A percentile compares a stretch with the other conserved stretches of the same genome.
These are phyloP conservation scores for Nansenia antarctica DNA, from an alignment of 2,113 vertebrate species.

Conservation along the genomic window DNA sequence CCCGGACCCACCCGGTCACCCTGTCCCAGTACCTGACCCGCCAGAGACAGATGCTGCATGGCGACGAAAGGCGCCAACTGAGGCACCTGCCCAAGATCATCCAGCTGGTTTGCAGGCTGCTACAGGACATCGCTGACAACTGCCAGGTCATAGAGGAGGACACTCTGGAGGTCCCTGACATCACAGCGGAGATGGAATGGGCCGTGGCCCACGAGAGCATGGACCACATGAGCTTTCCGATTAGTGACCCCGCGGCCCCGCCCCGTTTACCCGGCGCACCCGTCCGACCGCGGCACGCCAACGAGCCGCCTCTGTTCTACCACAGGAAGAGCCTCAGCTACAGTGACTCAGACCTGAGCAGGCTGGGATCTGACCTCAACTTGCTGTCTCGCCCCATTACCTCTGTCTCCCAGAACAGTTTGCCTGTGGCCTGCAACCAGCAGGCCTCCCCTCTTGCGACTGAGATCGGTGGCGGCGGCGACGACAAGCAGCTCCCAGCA, in stretches of 20 bases:
- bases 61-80: slow-evolving; percentile 87
- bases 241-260: slow-evolving; percentile 26
- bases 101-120: slow-evolving; percentile 82
- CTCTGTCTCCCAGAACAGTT: slow-evolving; percentile 61
- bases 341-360: slow-evolving; percentile 89
- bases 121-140: slow-evolving; percentile 89
- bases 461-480: slow-evolving; percentile 35
- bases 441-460: neutral
- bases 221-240: no score
- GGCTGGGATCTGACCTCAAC: slow-evolving; percentile 75
- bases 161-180: slow-evolving; percentile 77
- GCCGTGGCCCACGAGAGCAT: slow-evolving; percentile 66
- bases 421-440: slow-evolving; percentile 29
- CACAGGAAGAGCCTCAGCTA: slow-evolving; percentile 88
- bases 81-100: slow-evolving; percentile 89
- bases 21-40: slow-evolving; percentile 89
- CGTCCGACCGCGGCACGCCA: slow-evolving; percentile 71
- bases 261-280: slow-evolving; percentile 61
- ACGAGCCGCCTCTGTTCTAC: slow-evolving; percentile 79
- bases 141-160: slow-evolving; percentile 84
- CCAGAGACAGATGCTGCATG: slow-evolving; percentile 91
- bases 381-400: slow-evolving; percentile 75
- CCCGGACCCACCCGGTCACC: slow-evolving; percentile 80
- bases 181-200: slow-evolving; percentile 76
- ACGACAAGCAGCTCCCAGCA: slow-evolving; percentile 47